Percentiles rank a stretch among this genome's conserved stretches.
These are phyloP conservation scores for Brachylomia viminalis DNA, from an alignment of 2,888 invertebrate genomes.

Conservation along the genomic window DNA sequence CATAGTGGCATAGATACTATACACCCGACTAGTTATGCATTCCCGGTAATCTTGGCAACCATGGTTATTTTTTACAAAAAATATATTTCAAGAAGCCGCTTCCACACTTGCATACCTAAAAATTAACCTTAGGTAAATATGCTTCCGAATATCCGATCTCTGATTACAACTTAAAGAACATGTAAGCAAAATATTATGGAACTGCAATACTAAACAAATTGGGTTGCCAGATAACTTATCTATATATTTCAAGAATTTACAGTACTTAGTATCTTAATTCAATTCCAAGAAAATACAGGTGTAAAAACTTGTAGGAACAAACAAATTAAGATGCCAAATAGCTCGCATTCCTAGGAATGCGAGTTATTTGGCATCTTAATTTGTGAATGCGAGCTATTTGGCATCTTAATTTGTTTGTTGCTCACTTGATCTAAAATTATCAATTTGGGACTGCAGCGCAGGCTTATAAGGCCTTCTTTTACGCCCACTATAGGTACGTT, in stretches of 20 bases:
- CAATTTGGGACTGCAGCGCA: not conserved
- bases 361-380: constrained; percentile 34
- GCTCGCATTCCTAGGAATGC: constrained; percentile 43
- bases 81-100: too few species aligned
- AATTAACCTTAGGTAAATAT: too few species aligned
- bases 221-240: not conserved
- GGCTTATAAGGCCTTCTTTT: constrained; percentile 12
- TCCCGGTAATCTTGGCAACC: too few species aligned
- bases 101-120: too few species aligned
- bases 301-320: constrained; percentile 32
- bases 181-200: not conserved
- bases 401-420: constrained; percentile 51
- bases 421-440: constrained; percentile 5
- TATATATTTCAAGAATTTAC: constrained; percentile 4
- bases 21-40: too few species aligned
- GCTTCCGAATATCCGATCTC: too few species aligned
- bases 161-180: too few species aligned
- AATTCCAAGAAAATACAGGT: constrained; percentile 19
- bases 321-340: constrained; percentile 48
- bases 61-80: too few species aligned
- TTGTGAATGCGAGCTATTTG: too few species aligned
- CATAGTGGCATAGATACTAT: too few species aligned
- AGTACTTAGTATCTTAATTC: constrained; percentile 6
- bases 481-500: constrained; percentile 35
- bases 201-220: not conserved